Conservation (phyloP, 2,888 invertebrate species). For the Nasonia oneida region DNA sequence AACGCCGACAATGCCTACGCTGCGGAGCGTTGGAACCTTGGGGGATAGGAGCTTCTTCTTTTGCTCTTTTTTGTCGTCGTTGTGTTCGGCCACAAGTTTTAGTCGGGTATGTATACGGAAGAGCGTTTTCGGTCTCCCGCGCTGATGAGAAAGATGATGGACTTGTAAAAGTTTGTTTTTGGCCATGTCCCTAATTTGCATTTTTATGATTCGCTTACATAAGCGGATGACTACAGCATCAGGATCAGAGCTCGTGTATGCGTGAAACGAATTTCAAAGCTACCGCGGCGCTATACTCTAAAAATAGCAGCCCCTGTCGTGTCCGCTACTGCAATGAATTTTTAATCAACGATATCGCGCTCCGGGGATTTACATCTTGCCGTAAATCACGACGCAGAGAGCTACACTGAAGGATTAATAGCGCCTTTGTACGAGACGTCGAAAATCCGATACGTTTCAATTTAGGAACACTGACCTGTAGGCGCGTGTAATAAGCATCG, state of each 20-base stretch:
- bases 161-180: constrained; percentile 11
- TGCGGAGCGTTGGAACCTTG: not conserved
- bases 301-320: not conserved
- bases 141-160: constrained; percentile 4
- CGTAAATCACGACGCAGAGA: not conserved
- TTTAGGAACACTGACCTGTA: not conserved
- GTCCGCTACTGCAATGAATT: not conserved
- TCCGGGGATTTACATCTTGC: not conserved
- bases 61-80: not conserved
- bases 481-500: not conserved
- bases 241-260: not conserved
- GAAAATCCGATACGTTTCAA: not conserved
- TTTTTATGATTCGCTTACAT: not conserved
- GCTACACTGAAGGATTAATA: not conserved
- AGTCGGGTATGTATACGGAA: not conserved
- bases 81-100: not conserved
- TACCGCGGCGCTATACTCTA: not conserved
- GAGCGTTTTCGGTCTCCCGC: not conserved
- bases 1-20: not conserved
- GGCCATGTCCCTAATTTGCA: not conserved
- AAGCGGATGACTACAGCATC: not conserved
- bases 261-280: not conserved
- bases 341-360: not conserved
- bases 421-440: not conserved
- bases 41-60: not conserved